Evolutionary conservation across 2,888 invertebrate genomes (phyloP).

Genomic region (Caenorhabditis becei): DNA sequence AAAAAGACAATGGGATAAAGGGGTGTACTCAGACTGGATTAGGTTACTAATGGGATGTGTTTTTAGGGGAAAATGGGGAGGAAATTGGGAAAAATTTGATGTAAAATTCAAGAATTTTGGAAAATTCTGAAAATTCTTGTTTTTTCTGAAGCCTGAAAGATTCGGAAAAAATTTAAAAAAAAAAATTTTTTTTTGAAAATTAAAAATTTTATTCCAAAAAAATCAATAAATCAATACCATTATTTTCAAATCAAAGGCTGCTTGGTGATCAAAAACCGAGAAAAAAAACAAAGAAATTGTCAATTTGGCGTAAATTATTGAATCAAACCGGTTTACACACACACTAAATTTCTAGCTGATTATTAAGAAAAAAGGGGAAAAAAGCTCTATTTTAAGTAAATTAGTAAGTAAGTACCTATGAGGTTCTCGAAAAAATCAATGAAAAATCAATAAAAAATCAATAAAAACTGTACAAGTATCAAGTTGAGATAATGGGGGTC

Average conservation of each 20-base stretch:
- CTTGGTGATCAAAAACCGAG: no score
- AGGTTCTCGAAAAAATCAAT: conserved; percentile 15
- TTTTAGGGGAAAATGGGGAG: neutral
- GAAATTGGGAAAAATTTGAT: no score
- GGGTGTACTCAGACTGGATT: conserved; percentile 33
- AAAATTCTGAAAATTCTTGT: neutral
- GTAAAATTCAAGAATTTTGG: neutral
- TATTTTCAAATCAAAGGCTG: no score
- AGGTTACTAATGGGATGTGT: conserved; percentile 40
- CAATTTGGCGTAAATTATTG: conserved; percentile 26
- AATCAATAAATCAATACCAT: neutral
- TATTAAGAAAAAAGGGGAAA: conserved; percentile 4
- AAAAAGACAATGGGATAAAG: conserved; percentile 2
- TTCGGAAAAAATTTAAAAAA: neutral
- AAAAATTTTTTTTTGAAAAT: neutral
- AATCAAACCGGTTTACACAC: conserved; percentile 47
- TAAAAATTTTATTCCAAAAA: neutral
- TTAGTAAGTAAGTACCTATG: conserved; percentile 1
- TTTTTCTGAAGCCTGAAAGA: neutral
- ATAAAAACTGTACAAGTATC: conserved; percentile 50
- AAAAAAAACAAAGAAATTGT: neutral
- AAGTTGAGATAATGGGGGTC: conserved; percentile 24
- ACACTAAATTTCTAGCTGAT: conserved; percentile 43
- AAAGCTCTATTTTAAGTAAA: conserved; percentile 26
- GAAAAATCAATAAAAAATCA: conserved; percentile 23